These are phyloP conservation scores for Pedetes capensis DNA, from an alignment of 2,113 vertebrate genomes.

Conservation along the genomic window DNA sequence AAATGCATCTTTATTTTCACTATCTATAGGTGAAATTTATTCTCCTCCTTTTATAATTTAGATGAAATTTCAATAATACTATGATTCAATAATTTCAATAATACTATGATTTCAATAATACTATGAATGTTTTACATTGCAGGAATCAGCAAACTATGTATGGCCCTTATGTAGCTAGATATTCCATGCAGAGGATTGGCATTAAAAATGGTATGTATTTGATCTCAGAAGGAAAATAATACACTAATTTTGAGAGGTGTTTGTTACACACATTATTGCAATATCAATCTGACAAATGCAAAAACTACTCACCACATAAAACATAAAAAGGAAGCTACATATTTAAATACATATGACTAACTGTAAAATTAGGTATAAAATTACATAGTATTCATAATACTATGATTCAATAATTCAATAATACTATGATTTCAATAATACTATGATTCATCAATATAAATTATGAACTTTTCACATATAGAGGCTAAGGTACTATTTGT, in stretches of 20 bases:
- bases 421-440: background rate
- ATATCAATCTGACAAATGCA: background rate
- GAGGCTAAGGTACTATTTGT: background rate
- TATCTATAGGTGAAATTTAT: background rate
- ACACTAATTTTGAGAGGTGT: background rate
- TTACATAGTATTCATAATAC: no score
- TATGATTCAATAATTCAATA: no score
- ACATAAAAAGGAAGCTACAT: background rate
- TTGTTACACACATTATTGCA: background rate
- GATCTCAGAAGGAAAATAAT: background rate
- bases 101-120: no score
- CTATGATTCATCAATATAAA: background rate
- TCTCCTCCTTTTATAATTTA: background rate
- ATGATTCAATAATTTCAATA: no score
- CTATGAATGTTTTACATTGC: background rate
- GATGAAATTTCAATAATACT: no score
- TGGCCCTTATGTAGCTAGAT: background rate
- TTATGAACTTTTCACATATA: background rate
- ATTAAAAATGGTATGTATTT: background rate
- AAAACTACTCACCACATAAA: background rate
- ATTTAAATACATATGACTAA: background rate
- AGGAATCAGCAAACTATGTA: background rate
- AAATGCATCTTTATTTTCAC: background rate
- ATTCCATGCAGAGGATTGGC: background rate
- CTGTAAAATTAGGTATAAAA: background rate